Evolutionary conservation across 2,113 vertebrate species (phyloP).

Genomic region (Daboia siamensis): DNA sequence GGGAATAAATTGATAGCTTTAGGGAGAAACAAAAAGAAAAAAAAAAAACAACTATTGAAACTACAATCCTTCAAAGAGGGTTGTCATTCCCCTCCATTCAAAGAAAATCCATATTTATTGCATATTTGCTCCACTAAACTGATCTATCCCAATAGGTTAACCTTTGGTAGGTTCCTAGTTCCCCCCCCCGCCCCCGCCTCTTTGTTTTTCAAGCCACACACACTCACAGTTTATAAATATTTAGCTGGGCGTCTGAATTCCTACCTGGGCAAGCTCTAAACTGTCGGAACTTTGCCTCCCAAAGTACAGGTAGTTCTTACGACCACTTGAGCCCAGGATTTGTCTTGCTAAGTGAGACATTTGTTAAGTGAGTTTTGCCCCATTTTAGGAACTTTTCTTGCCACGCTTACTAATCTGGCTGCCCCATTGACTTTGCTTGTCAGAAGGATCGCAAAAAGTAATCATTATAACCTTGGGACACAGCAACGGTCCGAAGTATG

Average conservation of each 20-base stretch:
- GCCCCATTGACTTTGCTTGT: background rate
- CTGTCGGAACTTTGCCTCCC: background rate
- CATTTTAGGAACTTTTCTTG: background rate
- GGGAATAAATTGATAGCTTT: slow-evolving; percentile 46
- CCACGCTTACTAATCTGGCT: background rate
- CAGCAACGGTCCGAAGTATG: too few relatives aligned
- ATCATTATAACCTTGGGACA: too few relatives aligned
- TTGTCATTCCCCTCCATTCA: background rate
- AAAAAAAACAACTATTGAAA: background rate
- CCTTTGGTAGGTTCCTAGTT: background rate
- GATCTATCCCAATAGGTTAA: background rate
- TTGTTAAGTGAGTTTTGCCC: background rate
- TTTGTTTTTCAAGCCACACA: background rate
- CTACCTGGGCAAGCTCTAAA: background rate
- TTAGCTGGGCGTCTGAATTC: background rate
- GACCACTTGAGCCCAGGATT: background rate
- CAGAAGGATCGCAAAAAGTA: background rate
- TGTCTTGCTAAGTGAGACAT: background rate
- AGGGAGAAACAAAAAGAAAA: slow-evolving; percentile 55
- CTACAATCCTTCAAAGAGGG: background rate
- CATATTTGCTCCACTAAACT: background rate
- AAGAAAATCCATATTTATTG: background rate
- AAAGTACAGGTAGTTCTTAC: background rate
- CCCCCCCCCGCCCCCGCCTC: too few relatives aligned
- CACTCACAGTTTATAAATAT: too few relatives aligned